Evolutionary conservation across 2,113 vertebrate species (phyloP).

Genomic region (Physeter macrocephalus): DNA sequence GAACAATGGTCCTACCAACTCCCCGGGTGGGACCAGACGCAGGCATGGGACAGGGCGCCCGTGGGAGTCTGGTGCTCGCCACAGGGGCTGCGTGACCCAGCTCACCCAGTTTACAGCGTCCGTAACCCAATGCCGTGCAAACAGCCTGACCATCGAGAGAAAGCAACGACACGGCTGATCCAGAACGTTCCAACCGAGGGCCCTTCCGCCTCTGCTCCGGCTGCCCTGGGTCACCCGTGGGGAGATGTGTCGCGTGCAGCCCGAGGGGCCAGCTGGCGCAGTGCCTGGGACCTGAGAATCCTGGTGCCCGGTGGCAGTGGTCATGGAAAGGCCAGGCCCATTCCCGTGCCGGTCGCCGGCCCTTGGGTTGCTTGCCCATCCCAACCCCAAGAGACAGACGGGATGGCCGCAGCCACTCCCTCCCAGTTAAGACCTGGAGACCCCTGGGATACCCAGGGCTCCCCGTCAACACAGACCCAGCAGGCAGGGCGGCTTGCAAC

Average conservation of each 20-base stretch:
- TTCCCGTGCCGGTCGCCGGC: accelerated
- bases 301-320: accelerated
- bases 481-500: neutral
- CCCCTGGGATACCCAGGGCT: accelerated
- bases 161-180: neutral
- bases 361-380: neutral
- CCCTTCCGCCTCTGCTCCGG: neutral
- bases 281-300: accelerated
- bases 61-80: accelerated
- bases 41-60: neutral
- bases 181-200: neutral
- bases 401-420: accelerated
- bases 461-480: neutral
- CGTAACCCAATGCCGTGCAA: neutral
- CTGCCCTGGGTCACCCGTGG: accelerated
- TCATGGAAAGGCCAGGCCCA: accelerated
- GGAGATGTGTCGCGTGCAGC: accelerated
- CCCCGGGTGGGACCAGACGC: accelerated
- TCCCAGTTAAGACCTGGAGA: accelerated
- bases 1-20: accelerated
- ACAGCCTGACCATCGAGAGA: accelerated
- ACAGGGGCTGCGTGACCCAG: accelerated
- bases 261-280: neutral
- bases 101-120: accelerated
- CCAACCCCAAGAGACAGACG: too few species aligned